phyloP scores from a whole-genome alignment of 2,888 invertebrate genomes.

The Anodontia alba region DNA sequence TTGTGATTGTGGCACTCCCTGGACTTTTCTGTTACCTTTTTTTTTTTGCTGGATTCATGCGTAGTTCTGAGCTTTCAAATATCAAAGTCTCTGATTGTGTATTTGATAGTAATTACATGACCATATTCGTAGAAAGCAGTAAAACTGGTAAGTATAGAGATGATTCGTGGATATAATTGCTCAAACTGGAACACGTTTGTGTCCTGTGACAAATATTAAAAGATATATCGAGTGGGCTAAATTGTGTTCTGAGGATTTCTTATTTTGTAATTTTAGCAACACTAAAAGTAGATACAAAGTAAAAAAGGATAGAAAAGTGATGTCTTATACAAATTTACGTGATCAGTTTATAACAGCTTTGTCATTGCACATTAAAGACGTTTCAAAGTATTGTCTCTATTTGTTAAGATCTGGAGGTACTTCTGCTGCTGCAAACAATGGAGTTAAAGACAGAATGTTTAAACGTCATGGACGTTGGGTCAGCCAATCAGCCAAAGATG shows the following conservation, averaged over 20 bases:
- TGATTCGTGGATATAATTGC: conserved; percentile 28
- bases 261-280: conserved; percentile 24
- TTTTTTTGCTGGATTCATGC: conserved; percentile 32
- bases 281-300: conserved; percentile 1
- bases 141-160: conserved; percentile 46
- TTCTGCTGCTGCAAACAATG: conserved; percentile 43
- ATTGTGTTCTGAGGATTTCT: conserved; percentile 18
- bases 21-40: too few species aligned
- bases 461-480: conserved; percentile 39
- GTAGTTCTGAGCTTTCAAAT: conserved; percentile 27
- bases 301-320: conserved; percentile 6
- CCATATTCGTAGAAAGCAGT: conserved; percentile 24
- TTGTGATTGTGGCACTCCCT: too few species aligned
- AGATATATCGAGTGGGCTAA: conserved; percentile 15
- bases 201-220: conserved; percentile 32
- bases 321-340: conserved; percentile 30
- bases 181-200: conserved; percentile 24
- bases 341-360: conserved; percentile 28
- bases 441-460: conserved; percentile 42
- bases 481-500: conserved; percentile 37
- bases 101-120: conserved; percentile 8
- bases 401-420: conserved; percentile 33
- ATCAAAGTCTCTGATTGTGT: conserved; percentile 23
- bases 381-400: conserved; percentile 27
- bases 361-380: conserved; percentile 24